Conservation (phyloP, 2,113 vertebrate genomes). For the Clarias macrocephalus region DNA sequence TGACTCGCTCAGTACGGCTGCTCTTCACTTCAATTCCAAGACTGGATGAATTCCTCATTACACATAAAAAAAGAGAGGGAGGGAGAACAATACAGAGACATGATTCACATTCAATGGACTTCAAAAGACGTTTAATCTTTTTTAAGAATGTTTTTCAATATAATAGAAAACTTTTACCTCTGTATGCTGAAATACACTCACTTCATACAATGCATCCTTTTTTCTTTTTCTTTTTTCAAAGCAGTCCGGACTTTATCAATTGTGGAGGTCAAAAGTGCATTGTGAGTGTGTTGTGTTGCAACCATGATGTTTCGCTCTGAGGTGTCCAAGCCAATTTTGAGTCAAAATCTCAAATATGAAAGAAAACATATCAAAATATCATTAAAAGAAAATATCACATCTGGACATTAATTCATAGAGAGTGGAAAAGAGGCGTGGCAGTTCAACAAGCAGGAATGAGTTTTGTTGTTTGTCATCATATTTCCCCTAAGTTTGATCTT, state of each 20-base stretch:
- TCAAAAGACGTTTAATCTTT: not conserved
- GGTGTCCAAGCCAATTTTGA: not conserved
- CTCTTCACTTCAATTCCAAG: constrained; percentile 30
- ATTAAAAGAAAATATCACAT: not conserved
- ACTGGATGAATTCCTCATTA: constrained; percentile 37
- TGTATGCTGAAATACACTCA: not conserved
- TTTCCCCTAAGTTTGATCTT: not conserved
- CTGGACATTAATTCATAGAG: not conserved
- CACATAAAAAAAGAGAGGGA: not conserved
- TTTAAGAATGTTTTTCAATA: not conserved
- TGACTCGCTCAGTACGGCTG: constrained; percentile 50
- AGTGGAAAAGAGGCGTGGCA: not conserved
- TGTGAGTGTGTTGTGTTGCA: not conserved
- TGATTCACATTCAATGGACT: not conserved
- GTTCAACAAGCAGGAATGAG: not conserved
- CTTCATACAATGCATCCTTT: not conserved
- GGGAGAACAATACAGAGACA: not conserved
- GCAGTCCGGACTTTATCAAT: not conserved
- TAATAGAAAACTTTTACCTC: not conserved
- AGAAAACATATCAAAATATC: not conserved
- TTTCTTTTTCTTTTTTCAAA: not conserved
- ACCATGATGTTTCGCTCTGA: not conserved
- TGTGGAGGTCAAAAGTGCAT: not conserved
- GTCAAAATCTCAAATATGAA: not conserved
- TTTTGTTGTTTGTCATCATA: not conserved